Conservation (phyloP, 2,113 vertebrate genomes). For the Lepus timidus region DNA sequence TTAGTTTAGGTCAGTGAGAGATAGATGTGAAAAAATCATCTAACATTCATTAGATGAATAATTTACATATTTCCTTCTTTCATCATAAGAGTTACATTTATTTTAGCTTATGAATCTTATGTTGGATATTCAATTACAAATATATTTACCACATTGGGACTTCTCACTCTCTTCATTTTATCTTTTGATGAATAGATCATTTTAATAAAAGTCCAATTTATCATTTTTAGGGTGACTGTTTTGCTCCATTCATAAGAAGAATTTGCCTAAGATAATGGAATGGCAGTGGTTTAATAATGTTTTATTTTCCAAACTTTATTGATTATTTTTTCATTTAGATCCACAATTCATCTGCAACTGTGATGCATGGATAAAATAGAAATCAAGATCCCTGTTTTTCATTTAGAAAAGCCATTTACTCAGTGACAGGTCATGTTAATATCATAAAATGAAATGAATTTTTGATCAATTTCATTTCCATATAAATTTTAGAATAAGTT, state of each 20-base stretch:
- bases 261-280: background rate
- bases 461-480: background rate
- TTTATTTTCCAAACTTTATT: background rate
- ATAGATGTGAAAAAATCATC: background rate
- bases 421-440: background rate
- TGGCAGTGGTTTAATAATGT: background rate
- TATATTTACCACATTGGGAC: background rate
- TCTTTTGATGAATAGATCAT: background rate
- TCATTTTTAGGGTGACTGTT: background rate
- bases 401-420: background rate
- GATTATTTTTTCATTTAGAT: background rate
- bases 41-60: background rate
- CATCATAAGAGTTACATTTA: background rate
- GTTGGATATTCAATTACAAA: background rate
- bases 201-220: background rate
- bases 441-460: background rate
- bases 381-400: background rate
- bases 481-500: background rate
- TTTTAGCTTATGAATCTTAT: background rate
- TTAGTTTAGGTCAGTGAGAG: background rate
- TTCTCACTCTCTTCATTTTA: background rate
- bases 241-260: background rate
- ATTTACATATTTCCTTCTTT: background rate
- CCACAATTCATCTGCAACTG: background rate
- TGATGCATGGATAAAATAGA: background rate